These are phyloP conservation scores for Proteles cristata DNA, from an alignment of 2,113 vertebrate species.

Conservation along the genomic window DNA sequence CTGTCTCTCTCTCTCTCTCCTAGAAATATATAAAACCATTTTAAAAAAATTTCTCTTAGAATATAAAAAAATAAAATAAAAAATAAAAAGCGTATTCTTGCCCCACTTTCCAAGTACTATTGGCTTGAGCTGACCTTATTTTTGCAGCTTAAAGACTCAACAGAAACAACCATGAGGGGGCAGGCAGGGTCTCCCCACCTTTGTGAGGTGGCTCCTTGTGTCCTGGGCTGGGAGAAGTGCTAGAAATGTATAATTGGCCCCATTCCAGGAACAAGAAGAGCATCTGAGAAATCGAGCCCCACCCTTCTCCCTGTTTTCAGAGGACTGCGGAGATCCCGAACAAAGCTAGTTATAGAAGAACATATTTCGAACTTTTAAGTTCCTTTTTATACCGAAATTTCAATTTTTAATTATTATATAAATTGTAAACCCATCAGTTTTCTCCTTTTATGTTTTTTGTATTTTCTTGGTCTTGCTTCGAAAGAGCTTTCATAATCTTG, in stretches of 20 bases:
- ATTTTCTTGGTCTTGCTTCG: conserved; percentile 4
- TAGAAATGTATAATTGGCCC: background rate
- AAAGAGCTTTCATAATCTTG: conserved; percentile 5
- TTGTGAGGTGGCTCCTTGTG: background rate
- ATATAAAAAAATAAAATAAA: background rate
- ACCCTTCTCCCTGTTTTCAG: background rate
- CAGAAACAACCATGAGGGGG: background rate
- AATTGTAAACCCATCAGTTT: background rate
- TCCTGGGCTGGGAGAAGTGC: background rate
- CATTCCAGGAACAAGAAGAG: background rate
- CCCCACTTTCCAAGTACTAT: background rate
- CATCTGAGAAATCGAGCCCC: background rate
- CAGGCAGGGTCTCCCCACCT: background rate
- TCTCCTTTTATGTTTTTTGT: background rate
- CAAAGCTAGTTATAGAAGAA: background rate
- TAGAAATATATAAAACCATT: no score
- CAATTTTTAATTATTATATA: background rate
- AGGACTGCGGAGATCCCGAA: background rate
- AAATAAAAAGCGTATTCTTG: background rate
- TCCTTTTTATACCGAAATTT: background rate
- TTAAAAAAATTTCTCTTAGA: no score
- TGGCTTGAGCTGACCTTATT: background rate
- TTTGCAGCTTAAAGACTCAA: background rate
- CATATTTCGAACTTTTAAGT: background rate
- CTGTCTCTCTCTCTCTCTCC: no score